Percentiles rank a stretch among this genome's conserved stretches.
These are phyloP conservation scores for Isichthys henryi DNA, from an alignment of 2,113 vertebrate genomes.

Conservation along the genomic window DNA sequence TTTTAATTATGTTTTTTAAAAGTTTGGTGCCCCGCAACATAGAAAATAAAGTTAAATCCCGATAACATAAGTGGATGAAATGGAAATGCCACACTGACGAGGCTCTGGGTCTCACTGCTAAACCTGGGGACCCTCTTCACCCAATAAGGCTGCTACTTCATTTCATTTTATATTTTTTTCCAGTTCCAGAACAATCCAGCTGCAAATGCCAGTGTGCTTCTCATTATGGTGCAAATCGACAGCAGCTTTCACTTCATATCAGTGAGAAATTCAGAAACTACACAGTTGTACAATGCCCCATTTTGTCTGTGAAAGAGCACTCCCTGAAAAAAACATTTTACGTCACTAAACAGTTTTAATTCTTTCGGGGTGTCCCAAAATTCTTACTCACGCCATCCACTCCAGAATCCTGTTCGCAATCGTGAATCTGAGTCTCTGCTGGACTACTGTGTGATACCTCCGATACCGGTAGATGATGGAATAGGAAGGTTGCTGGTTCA, in stretches of 20 bases:
- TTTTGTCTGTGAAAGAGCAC: background rate
- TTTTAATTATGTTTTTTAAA: background rate
- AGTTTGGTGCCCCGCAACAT: background rate
- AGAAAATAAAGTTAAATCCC: background rate
- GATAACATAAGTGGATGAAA: background rate
- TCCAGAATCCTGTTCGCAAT: background rate
- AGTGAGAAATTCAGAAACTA: background rate
- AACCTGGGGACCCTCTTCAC: background rate
- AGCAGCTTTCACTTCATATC: constrained; percentile 9
- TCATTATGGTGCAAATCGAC: constrained; percentile 12
- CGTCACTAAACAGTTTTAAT: background rate
- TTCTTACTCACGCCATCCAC: too few species aligned
- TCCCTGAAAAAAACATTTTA: background rate
- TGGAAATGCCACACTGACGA: background rate
- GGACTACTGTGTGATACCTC: background rate
- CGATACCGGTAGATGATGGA: constrained; percentile 4
- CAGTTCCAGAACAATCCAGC: constrained; percentile 1
- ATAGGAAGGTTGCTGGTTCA: background rate
- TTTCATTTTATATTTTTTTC: background rate
- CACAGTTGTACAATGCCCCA: background rate
- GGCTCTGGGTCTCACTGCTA: background rate
- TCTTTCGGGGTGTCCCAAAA: background rate
- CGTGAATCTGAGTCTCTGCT: constrained; percentile 17
- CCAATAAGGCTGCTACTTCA: background rate
- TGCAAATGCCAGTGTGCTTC: constrained; percentile 15